Base-by-base conservation (phyloP, 1,140 invertebrate species). In the Heliconius eleuchia region DNA sequence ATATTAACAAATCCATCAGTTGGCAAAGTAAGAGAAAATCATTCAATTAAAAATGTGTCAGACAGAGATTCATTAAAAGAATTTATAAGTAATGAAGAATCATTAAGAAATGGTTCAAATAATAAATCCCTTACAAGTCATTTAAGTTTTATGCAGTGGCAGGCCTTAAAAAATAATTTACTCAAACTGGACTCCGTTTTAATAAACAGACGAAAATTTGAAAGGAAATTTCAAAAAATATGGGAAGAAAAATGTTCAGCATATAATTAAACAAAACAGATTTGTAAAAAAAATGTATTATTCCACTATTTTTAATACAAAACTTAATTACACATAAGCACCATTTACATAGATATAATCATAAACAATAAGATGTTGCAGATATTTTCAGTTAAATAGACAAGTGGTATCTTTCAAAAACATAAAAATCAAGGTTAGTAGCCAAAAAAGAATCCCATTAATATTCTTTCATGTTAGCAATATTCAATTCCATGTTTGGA, bases 91-190 rank as follows among this genome's bases (percentile, higher is more conserved):
- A 89, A 85, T 42, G 94, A 95, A 83, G 93, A 94, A 83, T 77
- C 30, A 19, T 91, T 87, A 30, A 90, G 94, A 86, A 89, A 90
- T 85, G 84, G 89, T 39, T 80, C 86, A 71, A 83, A 83, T 78
- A 30, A 74, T 16, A 75, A 80, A 60, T 91, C 92, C 13, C 84
- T 95, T 66, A 94, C 93, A 27, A 86, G 71, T n/a, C 89, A 95
- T 72, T 85, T 95, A 27, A 91, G 89, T 79, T 92, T 95, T 74
- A 95, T 95, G 92, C 94, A 95, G 77, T 95, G 94, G 92, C 90
- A 92, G 76, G 79, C 88, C 46, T 80, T 94, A 55, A 94, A 89
- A 86, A 85, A 73, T 13, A 78, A 81, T 42, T 82, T 94, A 39
- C 37, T 84, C 4, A 88, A 87, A 82, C 73, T 92, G 1, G 80